phyloP scores from a whole-genome alignment of 2,113 vertebrate genomes.

The Amazona vittata region DNA sequence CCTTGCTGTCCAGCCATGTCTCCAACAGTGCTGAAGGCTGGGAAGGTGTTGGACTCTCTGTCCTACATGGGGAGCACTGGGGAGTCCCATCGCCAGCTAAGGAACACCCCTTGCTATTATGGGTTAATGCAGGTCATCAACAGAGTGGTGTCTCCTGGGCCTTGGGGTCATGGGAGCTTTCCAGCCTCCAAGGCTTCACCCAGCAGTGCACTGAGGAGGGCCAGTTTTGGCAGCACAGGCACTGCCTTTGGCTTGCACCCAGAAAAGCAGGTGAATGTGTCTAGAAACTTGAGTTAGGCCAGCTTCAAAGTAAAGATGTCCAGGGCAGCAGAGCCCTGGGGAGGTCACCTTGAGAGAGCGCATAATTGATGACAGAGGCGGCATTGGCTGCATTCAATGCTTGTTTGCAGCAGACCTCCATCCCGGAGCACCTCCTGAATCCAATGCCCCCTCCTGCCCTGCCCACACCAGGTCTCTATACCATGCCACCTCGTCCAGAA shows the following conservation, averaged over 20 bases:
- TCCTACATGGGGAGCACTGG: background rate
- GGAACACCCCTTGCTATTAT: rapidly evolving
- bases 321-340: background rate
- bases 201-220: rapidly evolving
- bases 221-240: background rate
- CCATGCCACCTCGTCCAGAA: background rate
- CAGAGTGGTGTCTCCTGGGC: rapidly evolving
- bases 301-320: background rate
- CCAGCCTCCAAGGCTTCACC: background rate
- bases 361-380: background rate
- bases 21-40: background rate
- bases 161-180: background rate
- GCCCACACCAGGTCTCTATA: background rate
- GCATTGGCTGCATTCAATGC: background rate
- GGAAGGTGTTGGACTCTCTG: background rate
- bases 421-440: rapidly evolving
- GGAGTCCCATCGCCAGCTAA: rapidly evolving
- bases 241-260: background rate
- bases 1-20: rapidly evolving
- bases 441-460: too few relatives aligned
- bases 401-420: background rate
- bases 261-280: background rate
- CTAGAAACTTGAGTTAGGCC: background rate
- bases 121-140: background rate
- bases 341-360: background rate